Base-by-base conservation (phyloP, 2,113 vertebrate species). In the Clupea harengus region DNA sequence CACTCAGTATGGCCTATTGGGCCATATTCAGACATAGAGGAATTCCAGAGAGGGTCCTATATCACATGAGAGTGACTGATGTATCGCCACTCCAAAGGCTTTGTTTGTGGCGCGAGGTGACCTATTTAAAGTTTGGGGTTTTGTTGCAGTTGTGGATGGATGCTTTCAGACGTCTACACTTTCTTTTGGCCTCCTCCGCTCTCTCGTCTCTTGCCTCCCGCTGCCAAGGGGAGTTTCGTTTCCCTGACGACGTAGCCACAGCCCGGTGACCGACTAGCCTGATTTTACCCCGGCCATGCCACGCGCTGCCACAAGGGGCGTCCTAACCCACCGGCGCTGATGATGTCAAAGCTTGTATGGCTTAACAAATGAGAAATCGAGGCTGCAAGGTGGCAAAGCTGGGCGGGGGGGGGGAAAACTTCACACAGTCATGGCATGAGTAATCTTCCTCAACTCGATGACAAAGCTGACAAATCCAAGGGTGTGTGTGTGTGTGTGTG, bases 381-480 rank as follows among this genome's bases (percentile, higher is more conserved):
- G 72, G 25, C 28, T 78, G 32, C 13, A 15, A 78, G 72, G 72
- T 39, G 72, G 72, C 72, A 44, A 25, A 67, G 64, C 64, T 10
- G 64, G 13, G 72, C 0, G 17, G 39, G 39, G 13, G 72, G 2
- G 17, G 39, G 39, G 32, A 39, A 78, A 78, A 11, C 28, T 3
- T 5, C 72, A 78, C 10, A 57, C 18, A 60, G 54, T 60, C 54
- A 60, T 78, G 72, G 13, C 64, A 67, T 67, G 64, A 78, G 72
- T 78, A 78, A 78, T 78, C 72, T 32, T 11, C 72, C 28, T 78
- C 25, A 78, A 17, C 32, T 78, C 28, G 10, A 78, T 39, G 72
- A 39, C 72, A 78, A 78, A 78, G 72, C 84, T 83, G 45, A 32
- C 50, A 45, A 75, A 75, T 80, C 83, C 81, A 89, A 47, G 82